Base-by-base conservation (phyloP, 2,797 vertebrate species). In the Atherinosoma microstoma region DNA sequence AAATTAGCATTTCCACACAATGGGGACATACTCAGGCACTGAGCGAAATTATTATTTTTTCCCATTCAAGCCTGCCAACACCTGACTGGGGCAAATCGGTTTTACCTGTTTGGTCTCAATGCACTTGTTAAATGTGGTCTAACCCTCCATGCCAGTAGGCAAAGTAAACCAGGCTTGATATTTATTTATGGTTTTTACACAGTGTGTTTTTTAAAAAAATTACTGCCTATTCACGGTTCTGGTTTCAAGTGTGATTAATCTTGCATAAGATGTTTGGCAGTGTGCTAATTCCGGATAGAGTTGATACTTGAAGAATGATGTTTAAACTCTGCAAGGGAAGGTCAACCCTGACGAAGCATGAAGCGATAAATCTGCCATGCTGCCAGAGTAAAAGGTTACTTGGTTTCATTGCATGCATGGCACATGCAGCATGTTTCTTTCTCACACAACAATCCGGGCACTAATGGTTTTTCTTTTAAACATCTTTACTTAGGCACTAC, bases 171-270 rank as follows among this genome's bases (percentile, higher is more conserved):
- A 59, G 70, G 49, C 38, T 70, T 36, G 29, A 67, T 74, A 85
- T 86, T 82, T 85, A 85, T 89, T 82, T 84, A 65, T 76, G 79
- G 71, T 35, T 75, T 62, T 4, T 59, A 45, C 70, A 60, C 51
- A 36, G 53, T 62, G 56, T 80, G 70, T 63, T 27, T 27, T 1
- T 73, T 83, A 79, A 80, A 89, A 67, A 87, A 76, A 87, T 83
- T 67, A 79, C 74, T 80, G 75, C 62, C 65, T 42, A 34, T 77
- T 81, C 56, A 11, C 24, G 27, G 16, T 40, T 88, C 69, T 86
- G 76, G 84, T 93, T 91, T 86, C 80, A 75, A 84, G 70, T 82
- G 82, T 77, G 82, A 93, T 91, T 89, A 91, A 87, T 91, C 80
- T 92, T 76, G 79, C 83, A 87, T 77, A 78, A 84, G 82, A 80